Evolutionary conservation across 92 coral and sea anemone species (phyloP).

Genomic region (Paragorgia papillata): DNA sequence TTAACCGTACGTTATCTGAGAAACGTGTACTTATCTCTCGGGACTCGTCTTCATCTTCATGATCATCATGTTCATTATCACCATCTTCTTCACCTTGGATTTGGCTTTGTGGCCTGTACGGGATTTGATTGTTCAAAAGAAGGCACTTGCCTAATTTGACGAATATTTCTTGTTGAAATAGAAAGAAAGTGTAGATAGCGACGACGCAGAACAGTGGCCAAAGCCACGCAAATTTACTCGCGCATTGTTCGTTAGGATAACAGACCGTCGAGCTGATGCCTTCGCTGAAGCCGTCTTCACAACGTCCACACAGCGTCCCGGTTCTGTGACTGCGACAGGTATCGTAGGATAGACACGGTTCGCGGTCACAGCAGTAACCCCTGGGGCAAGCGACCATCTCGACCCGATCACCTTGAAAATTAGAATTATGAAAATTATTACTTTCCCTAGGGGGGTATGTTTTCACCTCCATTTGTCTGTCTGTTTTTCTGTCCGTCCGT

Average conservation of each 20-base stretch:
- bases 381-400: constrained; percentile 25
- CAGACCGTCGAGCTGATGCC: constrained; percentile 22
- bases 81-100: neutral
- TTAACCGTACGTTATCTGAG: neutral
- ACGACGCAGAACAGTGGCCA: neutral
- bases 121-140: neutral
- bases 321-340: constrained; percentile 26
- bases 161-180: constrained; percentile 21
- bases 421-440: too few species aligned
- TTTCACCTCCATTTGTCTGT: too few species aligned
- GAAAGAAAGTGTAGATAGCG: neutral
- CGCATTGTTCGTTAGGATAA: constrained; percentile 17
- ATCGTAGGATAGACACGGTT: constrained; percentile 21
- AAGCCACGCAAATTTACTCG: neutral
- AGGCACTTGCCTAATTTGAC: neutral
- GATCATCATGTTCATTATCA: neutral
- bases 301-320: constrained; percentile 36
- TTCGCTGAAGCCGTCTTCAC: constrained; percentile 27
- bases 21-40: neutral
- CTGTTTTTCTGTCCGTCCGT: too few species aligned
- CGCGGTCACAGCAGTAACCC: constrained; percentile 36
- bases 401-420: constrained; percentile 26
- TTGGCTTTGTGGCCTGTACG: neutral
- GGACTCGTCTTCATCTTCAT: too few species aligned
- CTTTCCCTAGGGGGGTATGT: too few species aligned